phyloP scores from a whole-genome alignment of 1,140 invertebrate species.

The Camponotus pennsylvanicus region DNA sequence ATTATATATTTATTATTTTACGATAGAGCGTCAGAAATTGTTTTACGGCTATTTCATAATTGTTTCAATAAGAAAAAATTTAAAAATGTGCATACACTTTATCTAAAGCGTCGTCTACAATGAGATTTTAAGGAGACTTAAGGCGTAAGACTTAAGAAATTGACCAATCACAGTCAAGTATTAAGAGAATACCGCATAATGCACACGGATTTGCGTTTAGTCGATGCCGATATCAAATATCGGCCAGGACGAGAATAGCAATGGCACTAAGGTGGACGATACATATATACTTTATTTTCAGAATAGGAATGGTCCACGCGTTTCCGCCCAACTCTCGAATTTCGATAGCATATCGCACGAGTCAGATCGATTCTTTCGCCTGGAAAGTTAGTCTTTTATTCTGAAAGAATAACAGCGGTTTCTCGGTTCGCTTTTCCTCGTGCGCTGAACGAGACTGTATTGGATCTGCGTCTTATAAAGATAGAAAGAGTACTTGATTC shows the following conservation, averaged over 20 bases:
- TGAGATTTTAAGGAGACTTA: no score
- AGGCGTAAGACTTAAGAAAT: no score
- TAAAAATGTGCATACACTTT: constrained; percentile 5
- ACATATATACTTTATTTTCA: constrained; percentile 36
- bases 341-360: constrained; percentile 41
- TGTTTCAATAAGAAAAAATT: neutral
- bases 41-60: neutral
- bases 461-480: constrained; percentile 30
- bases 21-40: neutral
- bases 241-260: neutral
- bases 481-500: constrained; percentile 23
- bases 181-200: no score
- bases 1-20: neutral
- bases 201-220: neutral
- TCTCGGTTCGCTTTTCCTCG: neutral
- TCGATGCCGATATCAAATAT: constrained; percentile 25
- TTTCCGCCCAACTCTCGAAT: constrained; percentile 32
- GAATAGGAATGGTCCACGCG: constrained; percentile 19
- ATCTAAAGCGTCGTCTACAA: neutral
- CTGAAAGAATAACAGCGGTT: constrained; percentile 63
- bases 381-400: constrained; percentile 61
- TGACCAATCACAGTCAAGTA: no score
- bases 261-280: constrained; percentile 5
- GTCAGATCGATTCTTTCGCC: constrained; percentile 59
- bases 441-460: constrained; percentile 12